These are phyloP conservation scores for Dryoscopus gambensis DNA, from an alignment of 2,113 vertebrate genomes.

Conservation along the genomic window DNA sequence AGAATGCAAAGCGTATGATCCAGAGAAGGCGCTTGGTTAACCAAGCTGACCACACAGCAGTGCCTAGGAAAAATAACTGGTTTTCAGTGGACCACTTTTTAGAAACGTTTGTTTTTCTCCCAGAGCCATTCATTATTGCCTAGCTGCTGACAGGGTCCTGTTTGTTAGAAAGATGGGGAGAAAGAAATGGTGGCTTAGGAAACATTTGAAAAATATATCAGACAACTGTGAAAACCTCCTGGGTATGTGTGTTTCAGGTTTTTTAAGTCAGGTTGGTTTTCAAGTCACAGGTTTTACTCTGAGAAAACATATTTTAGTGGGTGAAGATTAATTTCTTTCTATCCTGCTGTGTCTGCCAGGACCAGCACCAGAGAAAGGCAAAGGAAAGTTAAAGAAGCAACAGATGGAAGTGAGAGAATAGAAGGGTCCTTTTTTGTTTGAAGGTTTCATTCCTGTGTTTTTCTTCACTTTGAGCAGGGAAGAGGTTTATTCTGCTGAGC, in stretches of 20 bases:
- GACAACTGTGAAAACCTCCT: slow-evolving; percentile 10
- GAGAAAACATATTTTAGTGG: slow-evolving; percentile 30
- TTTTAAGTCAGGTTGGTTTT: neutral
- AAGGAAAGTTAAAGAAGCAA: slow-evolving; percentile 11
- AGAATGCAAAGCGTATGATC: neutral
- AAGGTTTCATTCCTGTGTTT: neutral
- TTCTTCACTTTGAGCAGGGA: neutral
- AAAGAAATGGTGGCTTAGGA: neutral
- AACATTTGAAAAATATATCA: slow-evolving; percentile 1
- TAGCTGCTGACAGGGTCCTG: neutral
- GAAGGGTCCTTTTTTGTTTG: neutral
- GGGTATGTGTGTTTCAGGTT: neutral
- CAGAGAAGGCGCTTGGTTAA: neutral
- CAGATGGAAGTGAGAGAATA: neutral
- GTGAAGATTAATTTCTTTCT: slow-evolving; percentile 50
- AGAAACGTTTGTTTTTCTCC: neutral
- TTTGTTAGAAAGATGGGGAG: neutral
- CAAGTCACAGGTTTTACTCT: slow-evolving; percentile 11
- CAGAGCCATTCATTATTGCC: neutral
- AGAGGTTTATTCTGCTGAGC: neutral
- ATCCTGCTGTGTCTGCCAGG: neutral
- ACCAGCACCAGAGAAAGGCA: neutral
- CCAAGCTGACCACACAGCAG: neutral
- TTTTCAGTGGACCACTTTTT: neutral
- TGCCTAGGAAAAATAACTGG: neutral